Evolutionary conservation across 2,888 invertebrate genomes (phyloP), one percentile per base, ranked within the genome.

Genomic region (Platyscelio sp.): DNA sequence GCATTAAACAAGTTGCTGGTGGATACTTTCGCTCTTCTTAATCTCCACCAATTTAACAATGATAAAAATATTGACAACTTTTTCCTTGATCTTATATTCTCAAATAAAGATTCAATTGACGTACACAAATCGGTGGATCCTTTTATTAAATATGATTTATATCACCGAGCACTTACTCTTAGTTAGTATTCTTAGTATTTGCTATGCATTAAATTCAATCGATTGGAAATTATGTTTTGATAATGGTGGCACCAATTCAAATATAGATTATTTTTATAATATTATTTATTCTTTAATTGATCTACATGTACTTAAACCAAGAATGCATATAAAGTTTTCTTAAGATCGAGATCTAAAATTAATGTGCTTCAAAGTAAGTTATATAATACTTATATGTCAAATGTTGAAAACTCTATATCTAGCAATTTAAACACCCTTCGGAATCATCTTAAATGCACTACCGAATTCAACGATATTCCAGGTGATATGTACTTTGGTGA

Each of bases 1-100:
- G 15, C 46, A 15, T 46, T 15, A 18, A 18, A 46, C 46, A 9
- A 9, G 46, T 46, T 46, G 15, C 46, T 46, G 5, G 20, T 15
- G 15, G 46, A 46, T 46, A 46, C 46, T 46, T 46, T 15, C 15
- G 46, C 46, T 46, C 20, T 46, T 46, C 46, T 46, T 46, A 46
- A 46, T 46, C 46, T 46, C 15, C 60, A 18, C 7, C 60, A 60
- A 15, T 60, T 33, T 33, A 60, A 33, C 33, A 33, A 20, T 20
- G 6, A 33, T 1, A 11, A 33, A 1, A 60, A 60, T 33, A n/a
- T 18, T 9, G 33, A 11, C 1, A 60, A 60, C 33, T 60, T 33
- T 11, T 24, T 60, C 5, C 60, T 60, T 33, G 60, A 60, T 33
- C 18, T 60, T 22, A 60, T 60, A 60, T 60, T 60, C 22, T 60